Evolutionary conservation across 1,140 invertebrate species (phyloP), one percentile per base, ranked within the genome.

Genomic region (Rhyzopertha dominica): DNA sequence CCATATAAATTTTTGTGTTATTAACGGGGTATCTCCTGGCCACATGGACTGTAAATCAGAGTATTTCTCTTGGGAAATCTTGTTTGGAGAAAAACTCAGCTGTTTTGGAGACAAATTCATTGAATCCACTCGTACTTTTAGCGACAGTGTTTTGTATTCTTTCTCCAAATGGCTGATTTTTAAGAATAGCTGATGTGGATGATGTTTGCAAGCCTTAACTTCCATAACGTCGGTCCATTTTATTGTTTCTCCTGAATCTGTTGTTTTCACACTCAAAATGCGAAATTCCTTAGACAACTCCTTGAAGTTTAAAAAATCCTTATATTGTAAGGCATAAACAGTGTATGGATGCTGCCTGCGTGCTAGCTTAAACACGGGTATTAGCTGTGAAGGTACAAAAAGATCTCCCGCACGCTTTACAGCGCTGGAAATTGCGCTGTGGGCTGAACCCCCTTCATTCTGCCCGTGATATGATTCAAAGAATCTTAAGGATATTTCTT

Each of bases 381-480:
- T 12, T 16, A 37, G n/a, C 19, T 45, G 32, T 8, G 31, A 20
- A 5, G 43, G 43, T 5, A 37, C 19, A 24, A 37, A 37, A 5
- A 37, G 5, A 24, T 40, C 20, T 10, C 43, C 31, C n/a, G 34
- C 31, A n/a, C n/a, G n/a, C n/a, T n/a, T n/a, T n/a, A n/a, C n/a
- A n/a, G n/a, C 28, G 18, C 12, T 40, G 4, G 12, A 40, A 19
- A 29, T 41, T 10, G 32, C 16, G 18, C 19, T 44, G 18, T 37
- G 18, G 10, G 43, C 43, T 24, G 43, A 19, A 17, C 26, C 43
- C 2, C 43, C 32, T 28, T 44, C 34, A 28, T 24, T 44, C 29
- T 44, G 43, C 8, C 43, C 43, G 22, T 44, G 43, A 25, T 44
- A 37, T 1, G 34, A 28, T 16, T 10, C 32, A 16, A 44, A 44